Evolutionary conservation across 2,797 vertebrate genomes (phyloP), one percentile per base, ranked within the genome.

Genomic region (Galagoides demidoff): DNA sequence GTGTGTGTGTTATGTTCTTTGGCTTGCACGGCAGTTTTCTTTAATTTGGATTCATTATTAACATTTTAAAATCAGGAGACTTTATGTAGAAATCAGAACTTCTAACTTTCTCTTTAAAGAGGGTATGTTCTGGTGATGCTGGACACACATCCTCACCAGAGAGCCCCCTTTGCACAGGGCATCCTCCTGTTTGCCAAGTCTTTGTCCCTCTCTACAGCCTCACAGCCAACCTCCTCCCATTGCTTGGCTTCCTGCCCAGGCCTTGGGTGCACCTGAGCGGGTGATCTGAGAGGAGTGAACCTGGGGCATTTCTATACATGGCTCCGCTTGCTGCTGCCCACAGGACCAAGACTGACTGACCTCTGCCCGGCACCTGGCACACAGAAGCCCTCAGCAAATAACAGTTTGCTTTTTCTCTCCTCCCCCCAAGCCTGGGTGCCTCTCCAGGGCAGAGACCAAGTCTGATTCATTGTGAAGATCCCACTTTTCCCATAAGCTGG

Each of bases 31-130:
- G 27, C 20, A 29, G 52, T 95, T 70, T 89, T 74, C 66, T 85
- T 68, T 90, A 49, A 71, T 83, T 59, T 81, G 43, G 49, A 81
- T 92, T 66, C 13, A 7, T 61, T 90, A 82, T n/a, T 20, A 55
- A 25, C 34, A 87, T 70, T 57, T 85, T 63, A 43, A 94, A 85
- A 61, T 55, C 76, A 89, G 70, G 34, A 93, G 31, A 90, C 37
- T 66, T 71, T 85, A 74, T 7, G 57, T 59, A 49, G 19, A 63
- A 88, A 57, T 83, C 37, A 76, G 45, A 90, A 68, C 61, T 85
- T 61, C 49, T 82, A 59, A 84, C 23, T 43, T 79, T 76, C 29
- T 89, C 89, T 95, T 93, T 77, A 27, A 63, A 92, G 76, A 39
- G 5, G 43, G 10, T 6, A 49, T 8, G 0, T 45, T 78, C 61